phyloP scores from a whole-genome alignment of 2,113 vertebrate genomes.

The Connochaetes taurinus region DNA sequence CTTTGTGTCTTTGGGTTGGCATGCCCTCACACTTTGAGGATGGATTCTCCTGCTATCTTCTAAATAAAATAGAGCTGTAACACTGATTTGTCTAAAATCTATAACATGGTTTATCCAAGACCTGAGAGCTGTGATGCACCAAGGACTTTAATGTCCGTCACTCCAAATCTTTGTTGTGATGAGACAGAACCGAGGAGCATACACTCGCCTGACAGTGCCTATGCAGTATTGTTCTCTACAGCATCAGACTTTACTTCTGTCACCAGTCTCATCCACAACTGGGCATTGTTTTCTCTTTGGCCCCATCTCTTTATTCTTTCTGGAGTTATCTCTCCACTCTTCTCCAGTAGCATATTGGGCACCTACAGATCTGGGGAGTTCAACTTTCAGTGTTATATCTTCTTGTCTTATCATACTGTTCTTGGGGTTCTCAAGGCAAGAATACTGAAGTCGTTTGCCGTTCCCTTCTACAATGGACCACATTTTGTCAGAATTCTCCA shows the following conservation, averaged over 20 bases:
- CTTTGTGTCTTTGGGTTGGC: too few species aligned
- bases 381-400: not conserved
- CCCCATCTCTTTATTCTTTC: not conserved
- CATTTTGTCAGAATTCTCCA: not conserved
- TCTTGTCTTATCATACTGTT: not conserved
- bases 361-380: not conserved
- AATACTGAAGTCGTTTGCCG: not conserved
- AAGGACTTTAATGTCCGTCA: too few species aligned
- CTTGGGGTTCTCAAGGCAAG: not conserved
- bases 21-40: too few species aligned
- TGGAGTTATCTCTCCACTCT: not conserved
- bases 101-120: too few species aligned
- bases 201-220: not conserved
- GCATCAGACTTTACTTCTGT: not conserved
- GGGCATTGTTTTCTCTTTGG: not conserved
- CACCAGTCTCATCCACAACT: not conserved
- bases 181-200: too few species aligned
- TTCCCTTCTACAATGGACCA: not conserved
- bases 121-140: too few species aligned
- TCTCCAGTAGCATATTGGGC: not conserved
- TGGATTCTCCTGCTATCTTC: too few species aligned
- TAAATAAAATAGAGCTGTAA: too few species aligned
- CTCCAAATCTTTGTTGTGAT: too few species aligned
- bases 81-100: too few species aligned
- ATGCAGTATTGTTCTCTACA: not conserved